These are phyloP conservation scores for Pterobdella sp. DNA, from an alignment of 2,888 invertebrate species.

Conservation along the genomic window DNA sequence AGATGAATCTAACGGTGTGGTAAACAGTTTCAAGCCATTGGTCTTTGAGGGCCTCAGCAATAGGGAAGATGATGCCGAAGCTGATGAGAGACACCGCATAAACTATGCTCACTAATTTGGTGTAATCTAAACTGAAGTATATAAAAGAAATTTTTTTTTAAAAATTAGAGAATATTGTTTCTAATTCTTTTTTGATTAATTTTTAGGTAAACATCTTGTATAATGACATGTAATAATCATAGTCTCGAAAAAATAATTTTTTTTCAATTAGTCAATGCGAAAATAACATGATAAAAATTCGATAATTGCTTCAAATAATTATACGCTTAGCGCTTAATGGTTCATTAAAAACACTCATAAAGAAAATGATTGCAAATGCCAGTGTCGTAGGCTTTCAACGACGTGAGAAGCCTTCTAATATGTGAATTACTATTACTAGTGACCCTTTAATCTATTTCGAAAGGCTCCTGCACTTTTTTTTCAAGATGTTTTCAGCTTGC, in stretches of 20 bases:
- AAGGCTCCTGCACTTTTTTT: too few species aligned
- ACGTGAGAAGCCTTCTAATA: background rate
- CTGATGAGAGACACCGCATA: slow-evolving; percentile 28
- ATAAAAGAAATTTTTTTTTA: background rate
- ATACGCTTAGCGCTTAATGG: background rate
- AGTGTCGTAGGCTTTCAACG: background rate
- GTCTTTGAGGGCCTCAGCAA: slow-evolving; percentile 31
- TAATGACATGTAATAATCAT: too few species aligned
- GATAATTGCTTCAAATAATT: background rate
- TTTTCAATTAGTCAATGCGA: too few species aligned
- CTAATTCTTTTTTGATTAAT: too few species aligned
- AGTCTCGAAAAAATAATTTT: too few species aligned
- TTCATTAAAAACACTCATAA: background rate
- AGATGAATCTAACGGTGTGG: slow-evolving; percentile 6
- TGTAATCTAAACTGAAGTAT: slow-evolving; percentile 21
- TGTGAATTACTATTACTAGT: background rate
- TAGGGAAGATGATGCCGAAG: slow-evolving; percentile 31
- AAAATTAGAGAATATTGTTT: too few species aligned
- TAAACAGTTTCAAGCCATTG: slow-evolving; percentile 30
- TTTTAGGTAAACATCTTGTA: too few species aligned
- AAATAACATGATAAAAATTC: too few species aligned
- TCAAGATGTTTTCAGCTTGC: too few species aligned
- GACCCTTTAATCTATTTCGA: background rate
- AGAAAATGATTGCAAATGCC: background rate
- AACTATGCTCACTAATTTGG: slow-evolving; percentile 21